Conservation (phyloP, 2,113 vertebrate genomes). For the Melanerpes formicivorus region DNA sequence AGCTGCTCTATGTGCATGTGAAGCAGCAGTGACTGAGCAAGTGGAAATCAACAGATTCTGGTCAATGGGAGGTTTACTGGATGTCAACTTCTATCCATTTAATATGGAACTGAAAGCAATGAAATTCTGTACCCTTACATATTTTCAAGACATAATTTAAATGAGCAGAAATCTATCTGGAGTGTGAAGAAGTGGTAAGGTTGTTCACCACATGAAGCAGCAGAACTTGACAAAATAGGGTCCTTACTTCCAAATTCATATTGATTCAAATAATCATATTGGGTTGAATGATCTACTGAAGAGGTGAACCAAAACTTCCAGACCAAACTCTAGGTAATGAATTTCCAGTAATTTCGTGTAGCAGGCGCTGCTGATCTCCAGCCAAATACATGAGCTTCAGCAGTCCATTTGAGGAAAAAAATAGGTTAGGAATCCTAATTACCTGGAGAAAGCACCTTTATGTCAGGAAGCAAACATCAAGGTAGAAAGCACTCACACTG, state of each 20-base stretch:
- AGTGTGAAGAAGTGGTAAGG: not conserved
- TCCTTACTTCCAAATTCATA: not conserved
- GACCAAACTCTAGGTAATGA: conserved; percentile 6
- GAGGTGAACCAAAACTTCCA: conserved; percentile 1
- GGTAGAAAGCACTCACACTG: not conserved
- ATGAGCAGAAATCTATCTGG: not conserved
- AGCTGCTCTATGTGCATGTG: not conserved
- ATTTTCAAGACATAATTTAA: not conserved
- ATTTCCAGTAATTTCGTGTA: conserved; percentile 28
- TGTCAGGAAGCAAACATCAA: not conserved
- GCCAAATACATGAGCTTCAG: conserved; percentile 8
- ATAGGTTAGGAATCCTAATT: not conserved
- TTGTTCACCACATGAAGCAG: not conserved
- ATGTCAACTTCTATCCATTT: not conserved
- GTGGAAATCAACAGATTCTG: not conserved
- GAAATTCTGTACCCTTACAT: not conserved
- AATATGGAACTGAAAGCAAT: not conserved
- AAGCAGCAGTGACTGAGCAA: not conserved
- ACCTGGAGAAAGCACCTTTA: not conserved
- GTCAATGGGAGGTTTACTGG: not conserved
- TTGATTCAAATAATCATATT: not conserved
- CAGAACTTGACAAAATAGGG: not conserved
- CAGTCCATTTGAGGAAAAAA: rapidly evolving
- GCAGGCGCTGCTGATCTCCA: not conserved
- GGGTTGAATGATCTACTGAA: not conserved